Percentiles rank a stretch among this genome's conserved stretches.
These are phyloP conservation scores for Chrysotoxum bicinctum DNA, from an alignment of 2,888 invertebrate genomes.

Conservation along the genomic window DNA sequence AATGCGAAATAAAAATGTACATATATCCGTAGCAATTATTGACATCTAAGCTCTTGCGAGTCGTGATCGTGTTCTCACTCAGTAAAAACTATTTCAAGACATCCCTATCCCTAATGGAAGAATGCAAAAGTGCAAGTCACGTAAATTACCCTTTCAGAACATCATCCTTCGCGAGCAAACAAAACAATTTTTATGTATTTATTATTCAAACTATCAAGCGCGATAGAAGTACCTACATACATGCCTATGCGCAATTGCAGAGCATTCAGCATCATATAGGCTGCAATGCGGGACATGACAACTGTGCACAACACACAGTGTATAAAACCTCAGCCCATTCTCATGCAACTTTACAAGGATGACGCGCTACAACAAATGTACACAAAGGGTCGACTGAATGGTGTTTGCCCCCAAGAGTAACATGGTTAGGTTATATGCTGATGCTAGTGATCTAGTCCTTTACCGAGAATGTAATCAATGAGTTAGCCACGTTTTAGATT, in stretches of 20 bases:
- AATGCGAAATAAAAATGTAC: slow-evolving; percentile 20
- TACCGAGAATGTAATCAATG: slow-evolving; percentile 47
- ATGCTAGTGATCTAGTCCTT: slow-evolving; percentile 17
- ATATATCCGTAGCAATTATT: slow-evolving; percentile 36
- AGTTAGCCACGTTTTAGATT: slow-evolving; percentile 62
- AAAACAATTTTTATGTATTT: slow-evolving; percentile 57
- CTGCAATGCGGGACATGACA: slow-evolving; percentile 18
- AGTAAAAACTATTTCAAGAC: slow-evolving; percentile 26
- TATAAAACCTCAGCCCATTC: not conserved
- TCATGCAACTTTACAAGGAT: slow-evolving; percentile 42
- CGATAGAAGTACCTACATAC: slow-evolving; percentile 3
- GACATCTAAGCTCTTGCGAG: slow-evolving; percentile 22
- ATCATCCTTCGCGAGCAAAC: slow-evolving; percentile 53
- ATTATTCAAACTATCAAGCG: slow-evolving; percentile 54
- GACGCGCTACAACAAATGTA: slow-evolving; percentile 63
- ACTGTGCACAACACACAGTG: not conserved
- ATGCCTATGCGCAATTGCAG: slow-evolving; percentile 24
- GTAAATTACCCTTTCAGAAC: slow-evolving; percentile 42
- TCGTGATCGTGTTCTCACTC: slow-evolving; percentile 54
- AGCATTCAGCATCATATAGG: not conserved
- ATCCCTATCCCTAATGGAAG: not conserved
- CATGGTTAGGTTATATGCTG: slow-evolving; percentile 17
- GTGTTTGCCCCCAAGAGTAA: slow-evolving; percentile 55
- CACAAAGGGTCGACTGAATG: slow-evolving; percentile 47
- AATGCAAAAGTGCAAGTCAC: slow-evolving; percentile 37